These are phyloP conservation scores for Drosophila ohnishii DNA, from an alignment of 1,140 invertebrate species.

Conservation along the genomic window DNA sequence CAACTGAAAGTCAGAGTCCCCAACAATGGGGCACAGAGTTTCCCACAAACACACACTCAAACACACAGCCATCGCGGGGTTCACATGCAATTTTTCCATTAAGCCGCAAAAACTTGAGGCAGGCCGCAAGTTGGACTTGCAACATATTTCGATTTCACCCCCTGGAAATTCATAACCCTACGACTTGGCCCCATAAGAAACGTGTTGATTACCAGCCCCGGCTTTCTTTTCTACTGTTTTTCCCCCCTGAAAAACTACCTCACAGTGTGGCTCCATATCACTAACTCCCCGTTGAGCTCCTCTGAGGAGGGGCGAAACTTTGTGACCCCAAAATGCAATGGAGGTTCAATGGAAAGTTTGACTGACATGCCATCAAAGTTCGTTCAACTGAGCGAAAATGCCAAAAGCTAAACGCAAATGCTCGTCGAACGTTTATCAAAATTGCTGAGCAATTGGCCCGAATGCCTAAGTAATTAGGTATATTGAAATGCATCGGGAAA, in stretches of 20 bases:
- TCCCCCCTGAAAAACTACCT: constrained; percentile 1
- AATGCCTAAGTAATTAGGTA: constrained; percentile 56
- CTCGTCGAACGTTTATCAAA: constrained; percentile 53
- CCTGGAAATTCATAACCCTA: constrained; percentile 15
- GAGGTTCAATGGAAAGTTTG: constrained; percentile 24
- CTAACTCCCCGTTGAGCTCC: constrained; percentile 42
- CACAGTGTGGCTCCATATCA: constrained; percentile 43
- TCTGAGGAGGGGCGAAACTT: constrained; percentile 2
- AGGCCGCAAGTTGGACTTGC: constrained; percentile 42
- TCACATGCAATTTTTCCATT: constrained; percentile 78
- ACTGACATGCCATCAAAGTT: constrained; percentile 62
- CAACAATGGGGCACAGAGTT: constrained; percentile 46
- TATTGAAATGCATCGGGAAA: constrained; percentile 3
- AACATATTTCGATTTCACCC: constrained; percentile 34
- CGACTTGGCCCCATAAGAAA: constrained; percentile 30
- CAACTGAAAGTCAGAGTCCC: constrained; percentile 20
- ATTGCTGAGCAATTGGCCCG: constrained; percentile 46
- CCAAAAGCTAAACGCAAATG: constrained; percentile 40
- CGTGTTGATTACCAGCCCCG: constrained; percentile 61
- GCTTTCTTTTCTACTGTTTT: background rate
- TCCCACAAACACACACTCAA: constrained; percentile 39
- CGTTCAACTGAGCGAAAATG: constrained; percentile 56
- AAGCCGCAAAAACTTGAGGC: constrained; percentile 38
- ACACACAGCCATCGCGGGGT: constrained; percentile 27
- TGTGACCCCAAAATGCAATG: constrained; percentile 44